Percentiles rank a stretch among this genome's conserved stretches.
These are phyloP conservation scores for Matsumurasca onukii DNA, from an alignment of 1,140 invertebrate genomes.

Conservation along the genomic window DNA sequence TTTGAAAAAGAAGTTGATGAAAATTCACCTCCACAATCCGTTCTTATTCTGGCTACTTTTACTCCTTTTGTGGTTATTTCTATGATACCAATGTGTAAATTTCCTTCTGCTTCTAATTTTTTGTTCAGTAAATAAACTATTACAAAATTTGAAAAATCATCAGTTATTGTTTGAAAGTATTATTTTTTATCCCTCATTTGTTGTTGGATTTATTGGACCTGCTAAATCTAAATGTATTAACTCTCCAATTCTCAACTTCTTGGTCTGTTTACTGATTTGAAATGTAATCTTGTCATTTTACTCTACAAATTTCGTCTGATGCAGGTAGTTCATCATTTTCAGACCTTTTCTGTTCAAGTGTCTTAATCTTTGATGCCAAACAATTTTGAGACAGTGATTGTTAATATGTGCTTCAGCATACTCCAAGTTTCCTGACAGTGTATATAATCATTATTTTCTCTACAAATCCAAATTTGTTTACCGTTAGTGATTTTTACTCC, in stretches of 20 bases:
- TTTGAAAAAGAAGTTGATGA: no score
- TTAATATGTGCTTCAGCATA: background rate
- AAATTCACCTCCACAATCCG: no score
- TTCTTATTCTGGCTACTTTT: no score
- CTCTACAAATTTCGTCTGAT: background rate
- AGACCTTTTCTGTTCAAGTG: background rate
- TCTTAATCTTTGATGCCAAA: background rate
- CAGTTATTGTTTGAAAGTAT: slow-evolving; percentile 1
- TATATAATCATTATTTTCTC: background rate
- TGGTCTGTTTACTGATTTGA: background rate
- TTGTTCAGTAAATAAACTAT: no score
- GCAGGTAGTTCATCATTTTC: background rate
- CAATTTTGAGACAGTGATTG: background rate
- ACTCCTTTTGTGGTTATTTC: no score
- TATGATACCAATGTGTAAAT: no score
- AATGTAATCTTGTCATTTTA: background rate
- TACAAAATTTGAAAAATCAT: background rate
- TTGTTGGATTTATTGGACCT: background rate
- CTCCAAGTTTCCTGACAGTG: background rate
- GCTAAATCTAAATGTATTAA: background rate
- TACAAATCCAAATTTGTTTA: background rate
- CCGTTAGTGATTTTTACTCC: background rate
- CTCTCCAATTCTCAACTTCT: background rate
- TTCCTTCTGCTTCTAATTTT: no score
- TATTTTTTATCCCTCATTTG: background rate